phyloP scores from a whole-genome alignment of 2,113 vertebrate genomes.

The Anas platyrhynchos region DNA sequence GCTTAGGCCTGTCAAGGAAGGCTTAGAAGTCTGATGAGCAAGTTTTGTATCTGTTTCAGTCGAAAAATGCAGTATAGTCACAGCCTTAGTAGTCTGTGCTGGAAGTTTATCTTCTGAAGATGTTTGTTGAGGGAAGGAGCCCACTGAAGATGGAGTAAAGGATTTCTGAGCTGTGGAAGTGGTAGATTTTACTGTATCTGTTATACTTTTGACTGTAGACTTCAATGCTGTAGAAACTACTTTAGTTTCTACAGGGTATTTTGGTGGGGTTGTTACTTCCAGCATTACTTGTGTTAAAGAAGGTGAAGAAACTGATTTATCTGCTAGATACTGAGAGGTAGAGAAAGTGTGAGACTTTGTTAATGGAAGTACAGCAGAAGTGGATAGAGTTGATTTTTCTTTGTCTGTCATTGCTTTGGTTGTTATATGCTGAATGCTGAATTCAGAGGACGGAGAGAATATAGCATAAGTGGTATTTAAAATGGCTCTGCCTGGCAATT shows the following conservation, averaged over 20 bases:
- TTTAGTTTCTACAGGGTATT: slow-evolving; percentile 14
- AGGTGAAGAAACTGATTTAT: background rate
- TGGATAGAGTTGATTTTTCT: background rate
- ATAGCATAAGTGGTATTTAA: slow-evolving; percentile 26
- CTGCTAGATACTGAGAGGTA: background rate
- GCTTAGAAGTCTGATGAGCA: slow-evolving; percentile 34
- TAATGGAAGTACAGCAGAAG: background rate
- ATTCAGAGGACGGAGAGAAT: background rate
- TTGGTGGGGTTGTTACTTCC: background rate
- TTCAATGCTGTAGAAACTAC: background rate
- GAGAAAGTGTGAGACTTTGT: background rate
- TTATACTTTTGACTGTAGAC: background rate
- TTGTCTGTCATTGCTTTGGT: background rate
- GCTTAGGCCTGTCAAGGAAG: slow-evolving; percentile 44
- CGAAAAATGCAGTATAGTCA: slow-evolving; percentile 4
- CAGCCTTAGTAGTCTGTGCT: background rate
- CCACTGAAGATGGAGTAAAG: background rate
- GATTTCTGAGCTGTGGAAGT: background rate
- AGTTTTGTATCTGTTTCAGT: background rate
- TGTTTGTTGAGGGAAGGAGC: background rate
- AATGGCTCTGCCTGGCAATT: background rate
- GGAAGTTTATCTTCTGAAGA: slow-evolving; percentile 37
- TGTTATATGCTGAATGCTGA: background rate
- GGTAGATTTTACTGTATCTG: background rate
- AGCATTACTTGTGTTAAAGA: background rate